phyloP scores from a whole-genome alignment of 2,888 invertebrate genomes.

The Lithophane socia region DNA sequence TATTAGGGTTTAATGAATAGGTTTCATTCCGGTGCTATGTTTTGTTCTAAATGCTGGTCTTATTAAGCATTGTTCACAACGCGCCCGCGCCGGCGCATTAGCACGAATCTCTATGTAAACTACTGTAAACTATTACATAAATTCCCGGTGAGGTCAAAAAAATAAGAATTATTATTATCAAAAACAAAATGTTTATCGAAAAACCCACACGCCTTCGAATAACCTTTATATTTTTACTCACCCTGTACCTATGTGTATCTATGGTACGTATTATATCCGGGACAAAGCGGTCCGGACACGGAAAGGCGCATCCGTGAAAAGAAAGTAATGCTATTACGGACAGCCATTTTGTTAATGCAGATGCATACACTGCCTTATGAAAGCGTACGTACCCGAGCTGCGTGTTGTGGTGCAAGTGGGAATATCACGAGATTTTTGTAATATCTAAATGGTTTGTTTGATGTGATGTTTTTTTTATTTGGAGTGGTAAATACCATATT shows the following conservation, averaged over 20 bases:
- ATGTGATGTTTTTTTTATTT: conserved; percentile 9
- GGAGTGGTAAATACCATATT: no score
- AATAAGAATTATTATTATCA: neutral
- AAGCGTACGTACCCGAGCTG: conserved; percentile 50
- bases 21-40: conserved; percentile 30
- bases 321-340: conserved; percentile 74
- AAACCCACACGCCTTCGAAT: neutral
- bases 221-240: conserved; percentile 3
- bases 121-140: neutral
- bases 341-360: conserved; percentile 78
- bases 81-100: neutral
- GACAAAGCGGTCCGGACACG: conserved; percentile 48
- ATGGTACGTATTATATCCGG: conserved; percentile 23
- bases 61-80: neutral
- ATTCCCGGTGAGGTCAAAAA: no score
- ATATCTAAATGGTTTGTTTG: neutral
- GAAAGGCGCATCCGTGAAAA: conserved; percentile 63
- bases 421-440: neutral
- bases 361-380: conserved; percentile 69
- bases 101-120: neutral
- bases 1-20: conserved; percentile 28
- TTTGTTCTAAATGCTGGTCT: neutral
- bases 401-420: conserved; percentile 29
- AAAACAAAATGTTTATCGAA: neutral
- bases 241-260: neutral